These are phyloP conservation scores for Cantharis rustica DNA, from an alignment of 2,888 invertebrate genomes.

Conservation along the genomic window DNA sequence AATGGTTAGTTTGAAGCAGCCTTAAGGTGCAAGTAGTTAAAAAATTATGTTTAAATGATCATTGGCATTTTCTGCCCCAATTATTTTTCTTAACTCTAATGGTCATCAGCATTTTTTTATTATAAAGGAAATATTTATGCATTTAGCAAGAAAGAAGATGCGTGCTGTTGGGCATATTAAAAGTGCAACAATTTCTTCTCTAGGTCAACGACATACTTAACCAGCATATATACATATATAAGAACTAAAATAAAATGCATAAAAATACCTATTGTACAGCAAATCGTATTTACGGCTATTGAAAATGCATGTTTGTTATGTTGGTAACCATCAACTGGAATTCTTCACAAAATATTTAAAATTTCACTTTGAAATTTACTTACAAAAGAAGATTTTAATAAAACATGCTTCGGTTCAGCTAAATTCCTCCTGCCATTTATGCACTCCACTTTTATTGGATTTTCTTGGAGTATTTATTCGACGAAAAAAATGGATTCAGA, in stretches of 20 bases:
- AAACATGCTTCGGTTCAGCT: neutral
- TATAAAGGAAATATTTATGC: conserved; percentile 17
- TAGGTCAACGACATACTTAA: conserved; percentile 34
- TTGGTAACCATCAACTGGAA: conserved; percentile 14
- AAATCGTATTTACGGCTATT: conserved; percentile 14
- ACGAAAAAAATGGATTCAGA: neutral
- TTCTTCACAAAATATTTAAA: conserved; percentile 21
- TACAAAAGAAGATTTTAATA: neutral
- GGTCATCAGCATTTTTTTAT: neutral
- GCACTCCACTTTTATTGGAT: neutral
- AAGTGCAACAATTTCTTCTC: conserved; percentile 20
- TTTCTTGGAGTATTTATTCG: neutral
- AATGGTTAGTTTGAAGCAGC: neutral
- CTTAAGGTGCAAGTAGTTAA: neutral
- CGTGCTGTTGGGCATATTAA: conserved; percentile 9
- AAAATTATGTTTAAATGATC: neutral
- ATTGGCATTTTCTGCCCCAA: conserved; percentile 12
- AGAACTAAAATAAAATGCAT: conserved; percentile 11
- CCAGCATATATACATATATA: conserved; percentile 8
- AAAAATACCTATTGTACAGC: conserved; percentile 22
- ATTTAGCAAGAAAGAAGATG: conserved; percentile 19
- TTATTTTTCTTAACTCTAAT: conserved; percentile 11
- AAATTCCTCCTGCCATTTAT: neutral
- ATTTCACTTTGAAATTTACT: conserved; percentile 11
- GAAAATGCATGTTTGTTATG: conserved; percentile 7